Conservation (phyloP, 2,888 invertebrate species). For the Lithophane socia region DNA sequence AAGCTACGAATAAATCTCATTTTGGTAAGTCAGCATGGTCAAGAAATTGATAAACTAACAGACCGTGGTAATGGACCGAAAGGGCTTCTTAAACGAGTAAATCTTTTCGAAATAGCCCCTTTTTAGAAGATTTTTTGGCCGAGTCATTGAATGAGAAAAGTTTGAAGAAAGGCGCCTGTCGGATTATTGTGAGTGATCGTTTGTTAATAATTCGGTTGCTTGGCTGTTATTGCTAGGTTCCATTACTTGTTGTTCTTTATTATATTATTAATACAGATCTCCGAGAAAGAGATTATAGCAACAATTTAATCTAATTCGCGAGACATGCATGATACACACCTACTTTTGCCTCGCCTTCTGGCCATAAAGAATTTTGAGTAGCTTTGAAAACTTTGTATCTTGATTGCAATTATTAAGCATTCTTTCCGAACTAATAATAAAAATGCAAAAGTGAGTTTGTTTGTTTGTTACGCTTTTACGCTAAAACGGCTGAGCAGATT, state of each 20-base stretch:
- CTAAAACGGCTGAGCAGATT: too few species aligned
- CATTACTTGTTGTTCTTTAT: too few species aligned
- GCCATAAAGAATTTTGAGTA: not conserved
- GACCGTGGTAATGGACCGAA: slow-evolving; percentile 32
- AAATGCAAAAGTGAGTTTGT: too few species aligned
- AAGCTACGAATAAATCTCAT: slow-evolving; percentile 1
- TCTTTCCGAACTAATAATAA: not conserved
- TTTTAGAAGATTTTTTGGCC: slow-evolving; percentile 10
- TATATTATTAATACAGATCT: not conserved
- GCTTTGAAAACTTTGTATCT: not conserved
- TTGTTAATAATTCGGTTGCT: slow-evolving; percentile 18
- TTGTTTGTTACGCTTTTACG: too few species aligned
- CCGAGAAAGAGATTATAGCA: not conserved
- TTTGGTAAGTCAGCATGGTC: slow-evolving; percentile 31
- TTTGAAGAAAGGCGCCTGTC: slow-evolving; percentile 31
- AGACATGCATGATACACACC: not conserved
- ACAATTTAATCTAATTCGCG: not conserved
- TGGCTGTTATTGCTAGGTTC: not conserved
- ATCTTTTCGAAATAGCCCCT: slow-evolving; percentile 13
- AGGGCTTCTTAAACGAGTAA: slow-evolving; percentile 10
- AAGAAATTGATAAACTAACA: slow-evolving; percentile 33
- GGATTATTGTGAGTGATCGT: slow-evolving; percentile 19
- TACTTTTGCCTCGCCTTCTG: not conserved
- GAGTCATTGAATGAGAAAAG: slow-evolving; percentile 6
- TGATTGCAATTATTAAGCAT: not conserved